Conservation (phyloP, 1,140 invertebrate genomes). For the Bombus haemorrhoidalis region DNA sequence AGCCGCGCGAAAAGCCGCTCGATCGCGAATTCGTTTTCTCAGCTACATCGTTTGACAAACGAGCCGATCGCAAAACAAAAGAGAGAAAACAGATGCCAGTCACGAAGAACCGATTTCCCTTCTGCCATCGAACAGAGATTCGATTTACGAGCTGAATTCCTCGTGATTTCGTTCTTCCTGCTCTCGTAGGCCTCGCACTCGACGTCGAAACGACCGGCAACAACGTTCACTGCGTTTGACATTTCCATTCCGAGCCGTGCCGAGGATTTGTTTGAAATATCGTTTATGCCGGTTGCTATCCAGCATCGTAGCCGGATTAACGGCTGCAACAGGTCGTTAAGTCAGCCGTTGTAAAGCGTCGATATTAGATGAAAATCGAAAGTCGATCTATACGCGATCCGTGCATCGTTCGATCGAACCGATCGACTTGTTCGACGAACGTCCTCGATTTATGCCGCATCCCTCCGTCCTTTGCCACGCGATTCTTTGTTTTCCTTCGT, state of each 20-base stretch:
- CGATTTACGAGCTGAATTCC: constrained; percentile 54
- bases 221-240: constrained; percentile 66
- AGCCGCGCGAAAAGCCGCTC: not conserved
- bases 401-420: not conserved
- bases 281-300: constrained; percentile 54
- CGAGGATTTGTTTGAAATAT: constrained; percentile 67
- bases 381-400: not conserved
- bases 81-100: constrained; percentile 34
- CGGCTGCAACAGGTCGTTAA: constrained; percentile 70
- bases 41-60: constrained; percentile 44
- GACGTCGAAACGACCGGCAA: constrained; percentile 10
- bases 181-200: constrained; percentile 10
- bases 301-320: constrained; percentile 64
- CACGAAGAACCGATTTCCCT: constrained; percentile 53
- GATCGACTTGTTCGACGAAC: constrained; percentile 6
- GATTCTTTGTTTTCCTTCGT: constrained; percentile 18
- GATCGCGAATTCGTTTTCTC: constrained; percentile 14
- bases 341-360: constrained; percentile 51
- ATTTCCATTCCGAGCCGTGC: constrained; percentile 67
- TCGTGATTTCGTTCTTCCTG: constrained; percentile 32
- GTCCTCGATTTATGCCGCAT: constrained; percentile 37
- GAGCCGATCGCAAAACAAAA: constrained; percentile 53
- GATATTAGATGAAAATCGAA: constrained; percentile 67
- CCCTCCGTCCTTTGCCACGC: not conserved
- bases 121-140: constrained; percentile 12